Conservation (phyloP, 37 sponge, comb jelly and placozoan genomes). For the Amphimedon queenslandica region DNA sequence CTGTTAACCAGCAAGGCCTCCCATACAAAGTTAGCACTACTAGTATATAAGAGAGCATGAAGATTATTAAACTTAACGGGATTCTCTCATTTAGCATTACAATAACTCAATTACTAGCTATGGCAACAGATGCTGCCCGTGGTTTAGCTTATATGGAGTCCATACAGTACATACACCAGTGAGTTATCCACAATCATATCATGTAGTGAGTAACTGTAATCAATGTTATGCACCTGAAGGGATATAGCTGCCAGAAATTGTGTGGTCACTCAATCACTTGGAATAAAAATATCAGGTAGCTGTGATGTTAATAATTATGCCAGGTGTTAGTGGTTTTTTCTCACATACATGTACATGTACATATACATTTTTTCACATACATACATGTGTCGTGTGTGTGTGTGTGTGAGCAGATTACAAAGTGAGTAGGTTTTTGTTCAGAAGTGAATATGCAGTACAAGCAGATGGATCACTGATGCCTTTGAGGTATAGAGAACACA, state of each 20-base stretch:
- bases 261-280: conserved; percentile 60
- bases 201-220: background rate
- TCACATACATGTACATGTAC: too few species aligned
- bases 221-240: conserved; percentile 14
- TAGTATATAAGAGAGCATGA: background rate
- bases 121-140: conserved; percentile 62
- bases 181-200: background rate
- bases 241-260: conserved; percentile 87
- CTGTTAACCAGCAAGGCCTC: conserved; percentile 20
- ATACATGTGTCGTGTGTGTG: too few species aligned
- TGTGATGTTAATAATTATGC: background rate
- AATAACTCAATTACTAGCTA: conserved; percentile 35
- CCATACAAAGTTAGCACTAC: conserved; percentile 10
- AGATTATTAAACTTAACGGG: background rate
- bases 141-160: conserved; percentile 66
- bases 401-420: too few species aligned
- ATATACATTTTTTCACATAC: too few species aligned
- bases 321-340: too few species aligned
- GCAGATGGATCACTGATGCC: conserved; percentile 68
- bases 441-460: conserved; percentile 69
- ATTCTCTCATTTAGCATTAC: conserved; percentile 17
- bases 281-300: conserved; percentile 69
- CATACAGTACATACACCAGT: conserved; percentile 51
- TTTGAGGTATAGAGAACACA: conserved; percentile 11
- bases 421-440: conserved; percentile 54